Conservation (phyloP, 2,113 vertebrate genomes). For the Kryptolebias marmoratus region DNA sequence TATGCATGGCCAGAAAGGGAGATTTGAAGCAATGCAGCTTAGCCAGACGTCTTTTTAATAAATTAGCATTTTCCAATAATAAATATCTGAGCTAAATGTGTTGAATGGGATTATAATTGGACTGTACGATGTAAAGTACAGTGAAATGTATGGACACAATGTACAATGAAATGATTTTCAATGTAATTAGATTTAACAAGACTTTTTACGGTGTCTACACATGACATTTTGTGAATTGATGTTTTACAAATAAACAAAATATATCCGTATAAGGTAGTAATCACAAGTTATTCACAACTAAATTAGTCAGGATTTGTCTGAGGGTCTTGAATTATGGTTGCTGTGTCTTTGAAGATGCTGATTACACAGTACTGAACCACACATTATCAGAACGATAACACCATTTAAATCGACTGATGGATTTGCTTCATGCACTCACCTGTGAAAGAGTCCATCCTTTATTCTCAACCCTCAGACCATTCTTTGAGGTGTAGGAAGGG, state of each 20-base stretch:
- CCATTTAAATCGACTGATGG: slow-evolving; percentile 74
- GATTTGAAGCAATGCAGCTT: no score
- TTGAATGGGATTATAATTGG: neutral
- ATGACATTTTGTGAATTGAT: neutral
- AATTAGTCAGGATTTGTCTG: slow-evolving; percentile 16
- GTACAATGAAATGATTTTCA: no score
- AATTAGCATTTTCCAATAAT: no score
- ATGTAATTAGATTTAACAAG: neutral
- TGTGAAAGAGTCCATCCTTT: slow-evolving; percentile 70
- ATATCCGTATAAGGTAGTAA: neutral
- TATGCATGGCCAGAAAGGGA: no score
- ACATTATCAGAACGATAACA: slow-evolving; percentile 67
- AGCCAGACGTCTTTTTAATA: no score
- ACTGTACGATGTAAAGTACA: no score
- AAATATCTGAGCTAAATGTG: no score
- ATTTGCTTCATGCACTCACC: slow-evolving; percentile 63
- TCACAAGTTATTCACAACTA: slow-evolving; percentile 8
- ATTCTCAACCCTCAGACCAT: slow-evolving; percentile 51
- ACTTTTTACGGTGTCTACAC: neutral
- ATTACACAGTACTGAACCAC: slow-evolving; percentile 40
- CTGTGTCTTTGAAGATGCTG: slow-evolving; percentile 27
- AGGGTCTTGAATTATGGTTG: slow-evolving; percentile 27
- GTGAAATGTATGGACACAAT: no score
- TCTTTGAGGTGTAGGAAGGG: slow-evolving; percentile 58
- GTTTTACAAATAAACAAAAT: neutral